A percentile compares a stretch with the other conserved stretches of the same genome.
phyloP scores from a whole-genome alignment of 2,797 vertebrate genomes.

The Characodon lateralis region DNA sequence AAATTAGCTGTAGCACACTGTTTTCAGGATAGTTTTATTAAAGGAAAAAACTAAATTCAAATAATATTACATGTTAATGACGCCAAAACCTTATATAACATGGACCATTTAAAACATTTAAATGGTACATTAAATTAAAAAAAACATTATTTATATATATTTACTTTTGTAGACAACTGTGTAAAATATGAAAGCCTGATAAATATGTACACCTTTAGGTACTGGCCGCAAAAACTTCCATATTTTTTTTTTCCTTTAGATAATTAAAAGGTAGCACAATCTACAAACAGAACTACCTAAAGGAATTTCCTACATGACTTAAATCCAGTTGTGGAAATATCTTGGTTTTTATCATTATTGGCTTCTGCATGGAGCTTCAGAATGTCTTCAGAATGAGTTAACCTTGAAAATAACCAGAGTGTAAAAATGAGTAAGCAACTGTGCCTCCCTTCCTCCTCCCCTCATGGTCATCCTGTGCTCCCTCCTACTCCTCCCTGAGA shows the following conservation, averaged over 20 bases:
- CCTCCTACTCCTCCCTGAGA: slow-evolving; percentile 8
- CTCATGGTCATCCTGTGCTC: slow-evolving; percentile 2
- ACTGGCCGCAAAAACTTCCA: neutral
- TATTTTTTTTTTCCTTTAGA: neutral
- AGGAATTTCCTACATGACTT: neutral
- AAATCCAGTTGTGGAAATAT: neutral
- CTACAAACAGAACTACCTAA: neutral
- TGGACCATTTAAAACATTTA: neutral
- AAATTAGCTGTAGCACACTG: slow-evolving; percentile 11
- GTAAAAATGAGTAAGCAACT: slow-evolving; percentile 6
- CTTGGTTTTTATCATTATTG: neutral
- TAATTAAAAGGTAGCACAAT: neutral
- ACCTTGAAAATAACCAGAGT: slow-evolving; percentile 30
- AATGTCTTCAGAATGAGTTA: neutral
- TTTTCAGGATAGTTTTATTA: slow-evolving; percentile 9
- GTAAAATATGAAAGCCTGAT: neutral
- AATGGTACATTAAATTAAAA: neutral
- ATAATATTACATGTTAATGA: no score
- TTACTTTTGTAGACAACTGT: neutral
- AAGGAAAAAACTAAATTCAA: no score
- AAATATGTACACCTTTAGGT: neutral
- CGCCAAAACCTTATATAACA: no score
- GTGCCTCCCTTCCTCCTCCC: slow-evolving; percentile 9
- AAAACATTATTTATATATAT: neutral
- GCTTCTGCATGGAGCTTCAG: neutral